Base-by-base conservation (phyloP, 2,113 vertebrate genomes). In the Cercopithecus mona region DNA sequence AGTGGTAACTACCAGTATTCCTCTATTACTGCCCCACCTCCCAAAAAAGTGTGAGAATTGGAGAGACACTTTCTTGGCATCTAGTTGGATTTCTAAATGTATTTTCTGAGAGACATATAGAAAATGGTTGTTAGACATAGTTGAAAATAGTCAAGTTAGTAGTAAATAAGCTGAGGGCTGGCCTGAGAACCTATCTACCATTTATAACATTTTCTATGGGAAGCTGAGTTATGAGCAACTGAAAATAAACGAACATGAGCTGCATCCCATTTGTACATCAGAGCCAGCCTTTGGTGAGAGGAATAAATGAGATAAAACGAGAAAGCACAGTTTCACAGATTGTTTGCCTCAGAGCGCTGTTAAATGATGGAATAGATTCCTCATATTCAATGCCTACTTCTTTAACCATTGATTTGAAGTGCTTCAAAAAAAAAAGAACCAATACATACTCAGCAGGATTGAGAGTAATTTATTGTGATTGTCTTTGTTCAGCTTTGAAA, bases 381-480 rank as follows among this genome's bases (percentile, higher is more conserved):
- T 91, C 79, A 85, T 73, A 68, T 61, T 82, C 82, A 89, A 0
- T 78, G 88, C 72, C 76, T 40, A 18, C 76, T 92, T 85, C 85
- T 96, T 96, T 83, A 90, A 86, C n/a, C 76, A 86, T 80, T 83
- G 59, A 90, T 95, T 92, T 80, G 48, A 93, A 96, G 16, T 70
- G 40, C 75, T 90, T 79, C 17, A 55, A 35, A 70, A 78, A 35
- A 70, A 78, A 82, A 43, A 96, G 43, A 82, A 43, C 91, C 59
- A 95, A 5, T 90, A 83, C 17, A 73, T 43, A 93, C 64, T 64
- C 40, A 0, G 72, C 72, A 89, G 92, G 86, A 93, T 32, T 61
- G 79, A 91, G 64, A 95, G 94, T 92, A 93, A 97, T 97, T 97
- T 96, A 93, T 84, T 96, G 94, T 96, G 92, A 98, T 97, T 95